Conservation (phyloP, 2,888 invertebrate species). For the Portevinia maculata region DNA sequence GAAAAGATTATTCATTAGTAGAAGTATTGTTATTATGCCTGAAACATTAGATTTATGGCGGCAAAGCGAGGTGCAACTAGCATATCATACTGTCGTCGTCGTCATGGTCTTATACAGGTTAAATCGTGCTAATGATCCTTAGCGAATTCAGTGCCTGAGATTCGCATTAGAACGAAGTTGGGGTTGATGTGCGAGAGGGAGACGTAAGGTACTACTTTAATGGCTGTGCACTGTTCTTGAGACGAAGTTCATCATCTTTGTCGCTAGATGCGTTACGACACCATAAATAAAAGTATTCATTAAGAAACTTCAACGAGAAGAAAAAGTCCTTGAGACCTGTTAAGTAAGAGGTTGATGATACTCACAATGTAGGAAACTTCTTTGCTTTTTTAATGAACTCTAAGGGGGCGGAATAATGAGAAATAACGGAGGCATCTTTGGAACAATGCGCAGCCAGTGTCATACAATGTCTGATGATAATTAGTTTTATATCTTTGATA, state of each 20-base stretch:
- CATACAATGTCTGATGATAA: too few species aligned
- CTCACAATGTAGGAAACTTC: background rate
- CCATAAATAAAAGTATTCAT: constrained; percentile 22
- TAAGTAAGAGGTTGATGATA: constrained; percentile 2
- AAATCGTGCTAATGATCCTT: constrained; percentile 57
- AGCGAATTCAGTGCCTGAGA: constrained; percentile 11
- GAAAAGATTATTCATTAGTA: constrained; percentile 63
- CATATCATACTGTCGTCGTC: constrained; percentile 31
- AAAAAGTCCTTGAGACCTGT: constrained; percentile 13
- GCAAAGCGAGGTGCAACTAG: constrained; percentile 27
- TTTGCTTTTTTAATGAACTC: background rate
- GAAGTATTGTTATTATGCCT: constrained; percentile 46
- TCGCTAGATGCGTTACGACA: background rate
- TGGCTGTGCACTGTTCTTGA: constrained; percentile 33
- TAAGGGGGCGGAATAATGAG: background rate
- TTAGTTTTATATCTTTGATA: too few species aligned
- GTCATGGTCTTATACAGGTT: constrained; percentile 32
- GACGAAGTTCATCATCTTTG: background rate
- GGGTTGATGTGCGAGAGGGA: background rate
- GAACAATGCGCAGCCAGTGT: background rate
- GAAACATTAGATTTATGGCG: background rate
- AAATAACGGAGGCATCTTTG: background rate
- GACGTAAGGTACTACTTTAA: constrained; percentile 19
- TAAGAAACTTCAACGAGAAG: background rate
- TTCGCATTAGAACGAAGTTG: constrained; percentile 5